Evolutionary conservation across 2,888 invertebrate genomes (phyloP), one percentile per base, ranked within the genome.

Genomic region (Acleris sparsana): DNA sequence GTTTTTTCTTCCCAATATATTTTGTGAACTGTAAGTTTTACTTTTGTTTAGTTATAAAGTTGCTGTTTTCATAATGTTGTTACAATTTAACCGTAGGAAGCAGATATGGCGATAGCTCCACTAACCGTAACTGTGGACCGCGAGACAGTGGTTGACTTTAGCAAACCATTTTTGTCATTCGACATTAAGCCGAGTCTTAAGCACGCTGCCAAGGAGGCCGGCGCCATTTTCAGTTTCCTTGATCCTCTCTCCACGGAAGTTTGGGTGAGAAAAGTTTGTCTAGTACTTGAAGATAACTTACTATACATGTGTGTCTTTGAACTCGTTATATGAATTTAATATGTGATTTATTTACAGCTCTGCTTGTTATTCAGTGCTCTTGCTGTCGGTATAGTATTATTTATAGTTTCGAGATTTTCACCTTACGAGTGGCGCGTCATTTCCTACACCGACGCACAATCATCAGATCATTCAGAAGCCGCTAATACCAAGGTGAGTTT

Each of bases 141-240:
- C 33, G 99, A 99, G 88, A 93, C 96, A 63, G 98, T 98, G 72
- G 97, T 99, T 73, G 99, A 99, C 88, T 99, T 99, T 91, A 98
- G 97, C 82, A 99, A 98, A 87, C 98, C 99, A 1, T 99, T 99
- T 92, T 97, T 99, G 96, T 97, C 98, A 5, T 95, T 99, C 68
- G 98, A 99, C 67, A 96, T 98, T 78, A 99, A 99, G 78, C 97
- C 98, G 96, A 96, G 97, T 80, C 33, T 66, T n/a, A 97, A 97
- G 89, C 96, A 96, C 77, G 96, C 97, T 16, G 94, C 95, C 76
- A 96, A 97, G 83, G 95, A 96, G 80, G 95, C 95, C 77, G 96
- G 97, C 9, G 96, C 97, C 1, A 97, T 99, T 65, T 99, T 99
- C 91, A 98, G 97, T 79, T 99, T 99, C 91, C 95, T 99, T 87